Base-by-base conservation (phyloP, 2,797 vertebrate species). In the Poecile montanus region DNA sequence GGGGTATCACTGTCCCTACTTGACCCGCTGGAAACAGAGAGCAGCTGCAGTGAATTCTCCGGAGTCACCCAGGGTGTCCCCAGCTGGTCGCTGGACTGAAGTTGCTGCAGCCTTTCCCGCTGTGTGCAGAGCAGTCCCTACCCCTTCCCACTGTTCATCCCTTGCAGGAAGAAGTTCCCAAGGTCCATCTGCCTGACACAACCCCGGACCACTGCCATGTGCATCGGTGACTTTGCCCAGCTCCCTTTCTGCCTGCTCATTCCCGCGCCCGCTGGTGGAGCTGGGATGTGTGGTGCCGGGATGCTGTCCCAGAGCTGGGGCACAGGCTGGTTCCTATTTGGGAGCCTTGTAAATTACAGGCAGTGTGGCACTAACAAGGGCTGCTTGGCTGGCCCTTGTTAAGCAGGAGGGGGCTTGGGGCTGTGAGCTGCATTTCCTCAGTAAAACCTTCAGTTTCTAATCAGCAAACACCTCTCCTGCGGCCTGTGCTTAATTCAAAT, bases 381-480 rank as follows among this genome's bases (percentile, higher is more conserved):
- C 93, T 96, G 88, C 93, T 95, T 42, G 91, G 75, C 95, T 36
- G 21, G 80, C 17, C 70, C 97, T 97, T 45, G 50, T 97, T 97
- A 98, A 98, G 94, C 97, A 96, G 95, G 93, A 96, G 97, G 97
- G 94, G 86, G 91, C 73, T 95, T 83, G 83, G 53, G 76, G 34
- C 93, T 90, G 71, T 57, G 84, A 88, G 93, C 95, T 94, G 94
- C 96, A 87, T 97, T 98, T 97, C 98, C 97, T 97, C 96, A 91
- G 97, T 97, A 97, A 98, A 98, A 97, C 83, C 93, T 97, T 97
- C 95, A 83, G 73, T 89, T 96, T 97, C 97, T 95, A 92, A 95
- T 97, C 94, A 96, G 61, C 93, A 66, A 89, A 97, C 97, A 97
- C 97, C 97, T 97, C 88, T 82, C 23, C 58, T 16, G 26, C 53